Conservation (phyloP, 1,140 invertebrate genomes). For the Diabrotica virgifera region DNA sequence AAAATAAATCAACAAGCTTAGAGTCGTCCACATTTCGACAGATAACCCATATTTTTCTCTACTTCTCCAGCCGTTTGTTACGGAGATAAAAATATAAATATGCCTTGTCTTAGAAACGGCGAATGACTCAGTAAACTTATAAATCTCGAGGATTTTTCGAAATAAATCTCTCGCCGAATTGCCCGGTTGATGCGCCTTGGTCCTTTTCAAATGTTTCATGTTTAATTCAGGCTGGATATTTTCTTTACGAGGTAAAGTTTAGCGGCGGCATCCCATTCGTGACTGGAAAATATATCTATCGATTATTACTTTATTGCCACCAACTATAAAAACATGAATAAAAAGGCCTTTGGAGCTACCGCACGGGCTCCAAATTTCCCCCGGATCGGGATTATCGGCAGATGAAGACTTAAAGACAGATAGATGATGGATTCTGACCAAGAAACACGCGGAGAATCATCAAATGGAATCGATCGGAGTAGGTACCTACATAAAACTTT, state of each 20-base stretch:
- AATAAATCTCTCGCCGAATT: constrained; percentile 35
- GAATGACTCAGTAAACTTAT: constrained; percentile 36
- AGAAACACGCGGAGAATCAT: neutral
- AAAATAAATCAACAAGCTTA: constrained; percentile 20
- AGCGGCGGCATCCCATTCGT: constrained; percentile 26
- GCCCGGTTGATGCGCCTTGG: constrained; percentile 24
- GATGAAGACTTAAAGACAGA: constrained; percentile 2
- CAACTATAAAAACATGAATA: constrained; percentile 33
- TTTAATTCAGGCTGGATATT: constrained; percentile 41
- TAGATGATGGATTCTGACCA: constrained; percentile 2
- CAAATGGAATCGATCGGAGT: neutral
- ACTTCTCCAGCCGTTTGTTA: constrained; percentile 34
- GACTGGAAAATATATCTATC: constrained; percentile 37
- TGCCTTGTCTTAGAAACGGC: constrained; percentile 31
- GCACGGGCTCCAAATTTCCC: neutral
- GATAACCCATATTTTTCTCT: constrained; percentile 33
- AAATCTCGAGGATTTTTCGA: constrained; percentile 30
- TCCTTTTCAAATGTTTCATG: constrained; percentile 32
- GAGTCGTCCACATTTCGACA: constrained; percentile 36
- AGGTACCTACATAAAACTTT: no score
- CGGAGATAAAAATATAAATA: constrained; percentile 39
- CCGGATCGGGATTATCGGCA: neutral
- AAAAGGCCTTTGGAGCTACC: constrained; percentile 18
- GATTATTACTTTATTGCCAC: constrained; percentile 40
- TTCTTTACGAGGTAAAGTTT: constrained; percentile 38